Evolutionary conservation across 2,113 vertebrate species (phyloP).

Genomic region (Craseonycteris thonglongyai): DNA sequence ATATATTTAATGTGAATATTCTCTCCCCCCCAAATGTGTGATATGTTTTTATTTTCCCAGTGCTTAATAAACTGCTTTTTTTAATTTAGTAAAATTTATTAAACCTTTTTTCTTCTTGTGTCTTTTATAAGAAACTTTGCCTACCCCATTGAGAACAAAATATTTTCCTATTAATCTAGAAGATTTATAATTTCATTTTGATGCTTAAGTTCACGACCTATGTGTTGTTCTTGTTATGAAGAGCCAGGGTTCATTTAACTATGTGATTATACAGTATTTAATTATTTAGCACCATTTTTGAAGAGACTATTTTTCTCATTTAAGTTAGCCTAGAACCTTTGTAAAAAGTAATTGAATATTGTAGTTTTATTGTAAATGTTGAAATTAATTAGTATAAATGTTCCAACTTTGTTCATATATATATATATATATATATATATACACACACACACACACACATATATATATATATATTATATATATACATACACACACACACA

Average conservation of each 20-base stretch:
- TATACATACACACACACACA: too few species aligned
- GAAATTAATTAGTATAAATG: background rate
- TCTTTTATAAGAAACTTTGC: background rate
- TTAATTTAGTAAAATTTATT: background rate
- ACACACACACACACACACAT: too few species aligned
- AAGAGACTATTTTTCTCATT: background rate
- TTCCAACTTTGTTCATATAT: background rate
- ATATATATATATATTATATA: too few species aligned
- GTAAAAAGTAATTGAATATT: background rate
- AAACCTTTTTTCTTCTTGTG: background rate
- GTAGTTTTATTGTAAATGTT: background rate
- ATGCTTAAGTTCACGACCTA: background rate
- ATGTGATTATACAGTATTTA: background rate
- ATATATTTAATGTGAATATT: background rate
- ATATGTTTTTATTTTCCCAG: background rate
- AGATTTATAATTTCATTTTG: background rate
- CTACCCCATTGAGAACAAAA: background rate
- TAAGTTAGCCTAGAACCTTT: background rate
- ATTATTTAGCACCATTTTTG: background rate
- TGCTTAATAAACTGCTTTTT: background rate
- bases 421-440: too few species aligned
- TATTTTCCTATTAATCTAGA: background rate
- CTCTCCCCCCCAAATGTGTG: background rate
- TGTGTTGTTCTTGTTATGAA: background rate
- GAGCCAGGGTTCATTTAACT: background rate